These are phyloP conservation scores for Tiliacea aurago DNA, from an alignment of 2,888 invertebrate genomes.

Conservation along the genomic window DNA sequence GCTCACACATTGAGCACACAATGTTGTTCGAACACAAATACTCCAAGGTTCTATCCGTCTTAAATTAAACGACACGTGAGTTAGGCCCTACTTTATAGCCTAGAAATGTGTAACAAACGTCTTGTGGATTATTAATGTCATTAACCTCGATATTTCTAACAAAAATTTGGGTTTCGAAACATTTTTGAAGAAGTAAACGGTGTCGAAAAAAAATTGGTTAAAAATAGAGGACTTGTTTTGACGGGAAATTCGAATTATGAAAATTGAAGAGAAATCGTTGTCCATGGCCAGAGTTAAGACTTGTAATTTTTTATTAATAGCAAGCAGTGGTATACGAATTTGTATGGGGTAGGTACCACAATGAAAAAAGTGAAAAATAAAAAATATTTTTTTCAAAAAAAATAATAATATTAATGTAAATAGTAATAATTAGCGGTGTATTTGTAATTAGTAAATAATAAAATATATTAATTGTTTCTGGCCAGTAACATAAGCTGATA, in stretches of 20 bases:
- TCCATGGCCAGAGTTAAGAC: background rate
- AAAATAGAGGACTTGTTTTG: constrained; percentile 29
- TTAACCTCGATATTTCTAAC: constrained; percentile 15
- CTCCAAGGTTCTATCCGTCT: constrained; percentile 60
- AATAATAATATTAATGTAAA: background rate
- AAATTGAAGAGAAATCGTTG: background rate
- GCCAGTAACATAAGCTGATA: no score
- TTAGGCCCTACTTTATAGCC: constrained; percentile 47
- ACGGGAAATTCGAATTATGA: background rate
- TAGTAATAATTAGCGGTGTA: no score
- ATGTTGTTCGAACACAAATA: constrained; percentile 58
- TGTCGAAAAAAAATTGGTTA: background rate
- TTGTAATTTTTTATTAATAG: background rate
- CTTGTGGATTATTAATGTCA: constrained; percentile 27
- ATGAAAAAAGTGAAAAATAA: no score
- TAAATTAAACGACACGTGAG: constrained; percentile 57
- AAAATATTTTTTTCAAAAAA: no score
- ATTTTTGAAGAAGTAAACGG: background rate
- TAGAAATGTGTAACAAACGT: constrained; percentile 36
- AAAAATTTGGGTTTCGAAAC: background rate
- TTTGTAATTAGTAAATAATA: no score
- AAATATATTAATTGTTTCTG: no score
- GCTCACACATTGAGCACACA: constrained; percentile 47
- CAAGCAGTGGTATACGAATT: no score
- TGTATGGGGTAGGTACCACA: no score